Evolutionary conservation across 2,797 vertebrate genomes (phyloP), one percentile per base, ranked within the genome.

Genomic region (Passerculus sandwichensis): DNA sequence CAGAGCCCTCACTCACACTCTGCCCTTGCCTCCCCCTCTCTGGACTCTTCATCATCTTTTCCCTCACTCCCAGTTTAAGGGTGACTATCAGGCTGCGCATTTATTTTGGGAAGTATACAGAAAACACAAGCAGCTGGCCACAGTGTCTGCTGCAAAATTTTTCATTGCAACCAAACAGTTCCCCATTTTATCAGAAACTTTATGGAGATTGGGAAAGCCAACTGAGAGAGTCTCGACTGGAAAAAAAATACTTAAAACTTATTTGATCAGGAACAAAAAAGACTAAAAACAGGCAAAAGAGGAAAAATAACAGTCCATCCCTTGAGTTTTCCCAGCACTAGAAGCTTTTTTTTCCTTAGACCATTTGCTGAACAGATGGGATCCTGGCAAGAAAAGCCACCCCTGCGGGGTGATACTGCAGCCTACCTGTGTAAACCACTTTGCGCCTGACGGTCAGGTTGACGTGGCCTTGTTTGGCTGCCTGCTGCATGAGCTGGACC

Each of bases 401-500:
- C 61, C 85, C 81, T 64, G 70, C 60, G 10, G 83, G 85, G 88
- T 2, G 13, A 73, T n/a, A n/a, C 9, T 7, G 74, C 89, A 95
- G 70, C 98, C 96, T 97, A 99, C 99, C 99, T 70, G 98, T 97
- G 92, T 98, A 99, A 92, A 97, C 98, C 88, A 98, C 98, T 98
- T 99, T 99, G 94, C 99, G 99, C 82, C 99, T 98, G 94, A 99
- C 99, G 3, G 99, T 99, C 96, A 99, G 98, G 96, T 99, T 99
- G 97, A 99, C 99, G 0, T 99, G 99, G 60, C 99, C 99, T 97
- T 99, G 99, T 81, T 99, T 99, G 96, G 99, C 99, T 3, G 99
- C 99, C 97, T 99, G 99, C 95, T 99, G 99, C 99, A 99, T 99
- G 90, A 99, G 98, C 83, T 99, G 99, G 91, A 99, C 99, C 70